Base-by-base conservation (phyloP, 2,113 vertebrate species). In the Embiotoca jacksoni region DNA sequence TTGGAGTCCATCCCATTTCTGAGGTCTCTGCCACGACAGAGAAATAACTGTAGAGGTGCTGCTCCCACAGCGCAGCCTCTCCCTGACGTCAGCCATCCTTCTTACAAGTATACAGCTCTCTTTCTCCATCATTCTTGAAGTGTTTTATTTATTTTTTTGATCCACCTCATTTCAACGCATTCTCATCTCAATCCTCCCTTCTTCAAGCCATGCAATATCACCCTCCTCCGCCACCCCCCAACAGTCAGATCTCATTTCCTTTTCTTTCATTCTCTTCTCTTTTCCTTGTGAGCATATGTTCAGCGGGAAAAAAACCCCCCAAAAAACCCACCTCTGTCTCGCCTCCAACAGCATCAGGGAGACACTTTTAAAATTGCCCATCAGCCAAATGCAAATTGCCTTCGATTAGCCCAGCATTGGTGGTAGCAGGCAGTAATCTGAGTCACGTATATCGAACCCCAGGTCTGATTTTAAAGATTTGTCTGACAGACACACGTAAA, bases 301-400 rank as follows among this genome's bases (percentile, higher is more conserved):
- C 3, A 65, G 59, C 3, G 33, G 5, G 44, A 30, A 50, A 10
- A 39, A 50, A 52, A 33, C 77, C 33, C 0, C 4, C 23, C 1
- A 23, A 23, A 23, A 23, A 23, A 23, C 23, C 23, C 23, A 23
- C 23, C 23, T 23, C 14, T 32, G 23, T 63, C 62, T 85, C 4
- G 15, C 37, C 62, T 85, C 46, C n/a, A 10, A 80, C 56, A 33
- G 74, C 80, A 89, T 83, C 84, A 60, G 64, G 72, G 71, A 86
- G 72, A 82, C 83, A 61, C 80, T 86, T 82, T 80, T 68, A 74
- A 90, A 89, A 88, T 80, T 77, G 85, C 82, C 84, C 69, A 83
- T 88, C 88, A 87, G 90, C 85, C 75, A 85, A 87, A 93, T 93
- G 90, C 85, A 91, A 88, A 92, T 89, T 69, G 59, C 7, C 64